These are phyloP conservation scores for Phrynocephalus forsythii DNA, from an alignment of 2,797 vertebrate genomes.

Conservation along the genomic window DNA sequence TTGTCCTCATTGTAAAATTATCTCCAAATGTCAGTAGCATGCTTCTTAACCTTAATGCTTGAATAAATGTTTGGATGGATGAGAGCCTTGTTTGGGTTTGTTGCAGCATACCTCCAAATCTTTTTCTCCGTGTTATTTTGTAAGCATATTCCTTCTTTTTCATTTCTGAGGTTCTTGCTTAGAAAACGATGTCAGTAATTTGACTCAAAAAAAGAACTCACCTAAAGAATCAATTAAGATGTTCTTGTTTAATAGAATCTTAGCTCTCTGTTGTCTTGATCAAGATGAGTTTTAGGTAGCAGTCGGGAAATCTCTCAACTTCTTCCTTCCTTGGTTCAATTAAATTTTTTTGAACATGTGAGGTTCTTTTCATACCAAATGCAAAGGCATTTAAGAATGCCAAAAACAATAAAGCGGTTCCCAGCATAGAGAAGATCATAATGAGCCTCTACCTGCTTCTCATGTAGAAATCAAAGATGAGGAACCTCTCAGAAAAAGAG, in stretches of 20 bases:
- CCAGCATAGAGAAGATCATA: neutral
- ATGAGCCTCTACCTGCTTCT: neutral
- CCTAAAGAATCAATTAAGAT: neutral
- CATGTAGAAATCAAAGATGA: neutral
- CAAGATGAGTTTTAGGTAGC: neutral
- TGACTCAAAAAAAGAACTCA: too few relatives aligned
- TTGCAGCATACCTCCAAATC: neutral
- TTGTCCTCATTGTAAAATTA: slow-evolving; percentile 36
- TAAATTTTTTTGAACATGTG: too few relatives aligned
- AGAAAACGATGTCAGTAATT: neutral
- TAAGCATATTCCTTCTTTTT: neutral
- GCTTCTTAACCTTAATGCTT: neutral
- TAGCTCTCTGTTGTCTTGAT: neutral
- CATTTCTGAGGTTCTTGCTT: neutral
- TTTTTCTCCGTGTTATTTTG: neutral
- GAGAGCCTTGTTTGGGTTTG: neutral
- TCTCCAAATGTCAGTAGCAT: slow-evolving; percentile 24
- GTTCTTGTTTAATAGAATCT: neutral
- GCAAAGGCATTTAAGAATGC: neutral
- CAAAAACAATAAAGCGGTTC: neutral
- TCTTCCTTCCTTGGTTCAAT: neutral
- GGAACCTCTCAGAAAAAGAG: neutral
- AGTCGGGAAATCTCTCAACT: neutral
- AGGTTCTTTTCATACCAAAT: neutral
- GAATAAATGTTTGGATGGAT: slow-evolving; percentile 7